These are phyloP conservation scores for Lasioglossum pauxillum DNA, from an alignment of 2,888 invertebrate species.

Conservation along the genomic window DNA sequence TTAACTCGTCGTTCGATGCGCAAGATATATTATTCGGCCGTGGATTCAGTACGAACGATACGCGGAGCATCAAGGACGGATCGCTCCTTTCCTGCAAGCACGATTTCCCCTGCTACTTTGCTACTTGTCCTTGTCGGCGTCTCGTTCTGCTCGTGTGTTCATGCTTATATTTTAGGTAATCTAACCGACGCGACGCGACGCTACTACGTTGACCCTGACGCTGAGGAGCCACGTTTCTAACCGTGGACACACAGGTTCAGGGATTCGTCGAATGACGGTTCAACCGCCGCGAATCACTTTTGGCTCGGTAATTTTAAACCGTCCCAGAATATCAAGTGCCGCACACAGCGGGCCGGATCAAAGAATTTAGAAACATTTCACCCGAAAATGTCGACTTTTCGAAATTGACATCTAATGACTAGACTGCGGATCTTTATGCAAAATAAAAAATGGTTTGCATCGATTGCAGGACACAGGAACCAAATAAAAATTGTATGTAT, in stretches of 20 bases:
- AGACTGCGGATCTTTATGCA: too few relatives aligned
- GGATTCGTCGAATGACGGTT: not conserved
- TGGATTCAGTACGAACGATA: slow-evolving; percentile 27
- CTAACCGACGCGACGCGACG: not conserved
- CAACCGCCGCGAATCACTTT: not conserved
- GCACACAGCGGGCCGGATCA: too few relatives aligned
- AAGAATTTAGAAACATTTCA: too few relatives aligned
- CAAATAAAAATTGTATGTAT: too few relatives aligned
- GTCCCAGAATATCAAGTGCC: too few relatives aligned
- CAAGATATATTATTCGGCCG: slow-evolving; percentile 37
- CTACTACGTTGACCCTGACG: not conserved
- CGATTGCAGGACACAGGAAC: too few relatives aligned
- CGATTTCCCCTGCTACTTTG: slow-evolving; percentile 28
- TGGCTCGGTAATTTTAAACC: not conserved
- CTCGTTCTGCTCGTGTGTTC: not conserved
- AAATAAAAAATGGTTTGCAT: too few relatives aligned
- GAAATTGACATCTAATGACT: too few relatives aligned
- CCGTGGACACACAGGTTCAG: not conserved
- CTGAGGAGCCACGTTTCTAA: slow-evolving; percentile 8
- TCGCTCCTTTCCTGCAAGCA: slow-evolving; percentile 37
- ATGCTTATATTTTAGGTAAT: slow-evolving; percentile 28
- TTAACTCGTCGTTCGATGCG: not conserved
- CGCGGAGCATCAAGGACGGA: slow-evolving; percentile 45
- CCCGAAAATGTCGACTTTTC: too few relatives aligned
- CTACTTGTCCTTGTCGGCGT: not conserved